Percentiles rank a stretch among this genome's conserved stretches.
phyloP scores from a whole-genome alignment of 2,797 vertebrate species.

The Gymnothorax javanicus region DNA sequence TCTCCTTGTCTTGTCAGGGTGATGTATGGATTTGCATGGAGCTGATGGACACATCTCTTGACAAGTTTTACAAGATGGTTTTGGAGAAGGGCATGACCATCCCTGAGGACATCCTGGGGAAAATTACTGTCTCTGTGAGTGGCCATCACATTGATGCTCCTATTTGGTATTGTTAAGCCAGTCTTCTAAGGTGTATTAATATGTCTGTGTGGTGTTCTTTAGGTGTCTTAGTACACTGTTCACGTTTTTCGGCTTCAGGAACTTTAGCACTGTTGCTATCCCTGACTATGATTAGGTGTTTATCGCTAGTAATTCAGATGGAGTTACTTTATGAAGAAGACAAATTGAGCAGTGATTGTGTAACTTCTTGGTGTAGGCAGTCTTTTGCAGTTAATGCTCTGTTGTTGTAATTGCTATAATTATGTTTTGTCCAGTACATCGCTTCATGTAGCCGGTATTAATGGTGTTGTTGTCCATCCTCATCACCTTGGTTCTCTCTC shows the following conservation, averaged over 20 bases:
- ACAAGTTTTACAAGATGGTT: conserved; percentile 98
- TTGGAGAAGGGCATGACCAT: conserved; percentile 92
- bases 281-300: not conserved
- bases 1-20: conserved; percentile 72
- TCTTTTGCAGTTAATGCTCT: not conserved
- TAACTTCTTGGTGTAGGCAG: not conserved
- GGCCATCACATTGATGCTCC: not conserved
- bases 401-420: not conserved
- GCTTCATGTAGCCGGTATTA: not conserved
- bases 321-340: not conserved
- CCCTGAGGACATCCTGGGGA: conserved; percentile 96
- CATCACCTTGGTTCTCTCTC: not conserved
- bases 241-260: not conserved
- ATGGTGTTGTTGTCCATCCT: not conserved
- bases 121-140: conserved; percentile 96
- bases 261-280: not conserved
- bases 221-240: not conserved
- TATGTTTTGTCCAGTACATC: no score
- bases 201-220: no score
- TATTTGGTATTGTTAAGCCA: not conserved
- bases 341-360: not conserved
- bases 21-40: conserved; percentile 99
- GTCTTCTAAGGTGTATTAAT: not conserved
- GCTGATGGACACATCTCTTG: conserved; percentile 97
- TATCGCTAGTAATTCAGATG: not conserved